These are phyloP conservation scores for Cyanocitta stelleri DNA, from an alignment of 2,113 vertebrate species.

Conservation along the genomic window DNA sequence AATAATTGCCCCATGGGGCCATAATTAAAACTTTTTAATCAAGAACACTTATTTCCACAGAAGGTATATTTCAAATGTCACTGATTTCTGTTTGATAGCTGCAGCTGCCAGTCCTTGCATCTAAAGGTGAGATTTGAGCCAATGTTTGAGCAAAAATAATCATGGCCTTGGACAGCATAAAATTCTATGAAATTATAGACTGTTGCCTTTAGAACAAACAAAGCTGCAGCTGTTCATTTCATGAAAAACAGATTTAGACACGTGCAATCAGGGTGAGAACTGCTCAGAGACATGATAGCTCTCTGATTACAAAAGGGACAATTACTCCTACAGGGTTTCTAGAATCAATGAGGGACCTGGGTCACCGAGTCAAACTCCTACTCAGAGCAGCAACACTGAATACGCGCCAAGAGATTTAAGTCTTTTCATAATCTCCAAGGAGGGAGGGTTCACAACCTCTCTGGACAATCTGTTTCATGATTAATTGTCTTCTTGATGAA, in stretches of 20 bases:
- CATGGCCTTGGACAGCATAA: neutral
- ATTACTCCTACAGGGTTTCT: neutral
- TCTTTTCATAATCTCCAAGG: neutral
- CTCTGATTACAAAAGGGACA: neutral
- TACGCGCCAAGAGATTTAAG: neutral
- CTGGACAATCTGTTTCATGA: neutral
- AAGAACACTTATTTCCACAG: neutral
- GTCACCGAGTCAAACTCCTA: neutral
- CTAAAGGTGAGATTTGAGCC: neutral
- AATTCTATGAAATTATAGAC: neutral
- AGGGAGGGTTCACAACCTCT: neutral
- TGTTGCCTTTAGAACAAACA: slow-evolving; percentile 15
- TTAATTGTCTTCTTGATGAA: neutral
- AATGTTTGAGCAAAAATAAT: slow-evolving; percentile 13
- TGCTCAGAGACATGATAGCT: neutral
- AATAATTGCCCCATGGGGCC: neutral
- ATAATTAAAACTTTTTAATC: neutral
- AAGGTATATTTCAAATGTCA: neutral
- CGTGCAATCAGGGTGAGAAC: neutral
- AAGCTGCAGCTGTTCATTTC: neutral
- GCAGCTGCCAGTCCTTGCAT: neutral
- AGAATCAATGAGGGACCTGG: neutral
- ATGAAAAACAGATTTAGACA: slow-evolving; percentile 4
- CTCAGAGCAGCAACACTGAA: neutral
- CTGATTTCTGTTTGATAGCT: neutral